A percentile compares a stretch with the other conserved stretches of the same genome.
Evolutionary conservation across 2,888 invertebrate species (phyloP).

Genomic region (Drosophila incognita): DNA sequence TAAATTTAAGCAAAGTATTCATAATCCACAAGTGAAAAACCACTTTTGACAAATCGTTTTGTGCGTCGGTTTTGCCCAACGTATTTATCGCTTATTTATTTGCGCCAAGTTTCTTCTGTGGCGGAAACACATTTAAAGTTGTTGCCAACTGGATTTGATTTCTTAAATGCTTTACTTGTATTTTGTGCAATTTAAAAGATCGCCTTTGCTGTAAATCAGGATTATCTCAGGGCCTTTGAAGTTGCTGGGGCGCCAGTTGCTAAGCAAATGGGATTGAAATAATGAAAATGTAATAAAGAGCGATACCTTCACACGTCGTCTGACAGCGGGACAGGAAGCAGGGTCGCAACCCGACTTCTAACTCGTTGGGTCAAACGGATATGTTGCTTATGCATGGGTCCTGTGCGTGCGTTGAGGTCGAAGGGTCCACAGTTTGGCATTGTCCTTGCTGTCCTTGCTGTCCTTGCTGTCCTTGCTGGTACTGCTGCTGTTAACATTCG

Average conservation of each 20-base stretch:
- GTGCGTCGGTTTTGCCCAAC: constrained; percentile 22
- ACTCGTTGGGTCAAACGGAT: constrained; percentile 74
- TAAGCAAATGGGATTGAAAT: constrained; percentile 66
- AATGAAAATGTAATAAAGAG: constrained; percentile 75
- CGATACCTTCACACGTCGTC: constrained; percentile 59
- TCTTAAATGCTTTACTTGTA: constrained; percentile 9
- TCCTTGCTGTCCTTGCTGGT: constrained; percentile 20
- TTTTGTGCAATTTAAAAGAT: constrained; percentile 6
- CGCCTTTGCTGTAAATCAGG: constrained; percentile 52
- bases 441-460: constrained; percentile 30
- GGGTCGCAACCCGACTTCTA: constrained; percentile 34
- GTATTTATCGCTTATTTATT: constrained; percentile 39
- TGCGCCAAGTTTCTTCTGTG: constrained; percentile 21
- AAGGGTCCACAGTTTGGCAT: constrained; percentile 18
- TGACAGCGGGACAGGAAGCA: constrained; percentile 4
- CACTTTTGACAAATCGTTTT: constrained; percentile 82
- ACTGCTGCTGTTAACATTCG: constrained; percentile 53
- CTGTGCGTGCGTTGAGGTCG: constrained; percentile 23
- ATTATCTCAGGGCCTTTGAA: constrained; percentile 41
- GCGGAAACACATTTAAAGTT: constrained; percentile 54
- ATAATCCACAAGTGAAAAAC: constrained; percentile 81
- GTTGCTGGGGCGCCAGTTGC: constrained; percentile 32
- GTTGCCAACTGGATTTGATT: constrained; percentile 48
- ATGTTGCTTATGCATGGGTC: constrained; percentile 70
- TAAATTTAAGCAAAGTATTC: constrained; percentile 83